Evolutionary conservation across 2,888 invertebrate genomes (phyloP), one percentile per base, ranked within the genome.

Genomic region (Steinernema hermaphroditum): DNA sequence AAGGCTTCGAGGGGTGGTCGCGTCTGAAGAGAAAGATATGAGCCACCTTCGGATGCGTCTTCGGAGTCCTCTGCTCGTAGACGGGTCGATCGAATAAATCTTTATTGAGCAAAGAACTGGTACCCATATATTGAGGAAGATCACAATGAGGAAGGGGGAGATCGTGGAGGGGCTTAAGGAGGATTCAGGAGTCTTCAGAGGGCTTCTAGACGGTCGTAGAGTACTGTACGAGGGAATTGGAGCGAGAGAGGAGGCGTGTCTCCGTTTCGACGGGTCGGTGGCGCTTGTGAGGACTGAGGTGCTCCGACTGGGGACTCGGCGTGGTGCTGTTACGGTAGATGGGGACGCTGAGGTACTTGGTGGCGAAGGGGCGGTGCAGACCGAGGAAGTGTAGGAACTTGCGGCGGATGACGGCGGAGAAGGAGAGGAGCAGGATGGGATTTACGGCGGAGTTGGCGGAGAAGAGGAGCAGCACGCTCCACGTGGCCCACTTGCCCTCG

Each of bases 401-500:
- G 12, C 54, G 54, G 22, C 54, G 54, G 43, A 84, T 80, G 22
- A 79, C 78, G n/a, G 76, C 77, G 0, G 84, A 84, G 71, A 83
- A 84, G 32, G 80, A 73, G 41, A 84, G 69, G n/a, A 85, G 72
- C 1, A 84, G 77, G 19, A 85, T 72, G n/a, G 84, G 82, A 57
- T 84, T 84, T 29, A 85, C 78, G 29, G 84, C 83, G 1, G 84
- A 82, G 70, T 84, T 84, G 46, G 79, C 77, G 19, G 79, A 78
- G 71, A 84, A 84, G 0, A 84, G 75, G 2, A 84, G 71, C 78
- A 84, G 71, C 12, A 79, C 79, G 9, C 78, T 80, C 75, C 82
- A 84, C 12, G 83, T 83, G n/a, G 84, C 84, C 84, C 84, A 84
- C 74, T 82, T 83, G 41, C 84, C 84, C 71, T 83, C 83, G 19